Evolutionary conservation across 2,113 vertebrate species (phyloP).

Genomic region (Cynoglossus semilaevis): DNA sequence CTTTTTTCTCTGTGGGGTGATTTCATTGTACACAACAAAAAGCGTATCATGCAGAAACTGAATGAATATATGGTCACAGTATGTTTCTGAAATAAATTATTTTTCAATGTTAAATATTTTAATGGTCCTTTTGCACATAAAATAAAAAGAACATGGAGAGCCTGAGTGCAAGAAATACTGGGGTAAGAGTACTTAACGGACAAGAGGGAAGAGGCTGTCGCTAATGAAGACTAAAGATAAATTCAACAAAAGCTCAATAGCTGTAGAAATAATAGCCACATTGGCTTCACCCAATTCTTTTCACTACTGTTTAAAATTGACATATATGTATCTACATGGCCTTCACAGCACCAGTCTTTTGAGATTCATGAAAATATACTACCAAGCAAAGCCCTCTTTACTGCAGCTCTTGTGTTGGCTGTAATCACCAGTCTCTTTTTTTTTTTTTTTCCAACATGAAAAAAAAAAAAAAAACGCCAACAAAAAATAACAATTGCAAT

Average conservation of each 20-base stretch:
- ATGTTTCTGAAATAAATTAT: conserved; percentile 80
- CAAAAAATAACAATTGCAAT: too few species aligned
- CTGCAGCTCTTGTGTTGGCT: background rate
- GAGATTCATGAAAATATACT: background rate
- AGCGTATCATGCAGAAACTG: conserved; percentile 73
- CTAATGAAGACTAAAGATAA: too few species aligned
- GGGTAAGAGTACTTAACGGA: too few species aligned
- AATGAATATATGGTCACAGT: conserved; percentile 77
- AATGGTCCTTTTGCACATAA: conserved; percentile 12
- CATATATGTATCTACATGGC: background rate
- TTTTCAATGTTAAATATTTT: conserved; percentile 71
- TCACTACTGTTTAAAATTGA: too few species aligned
- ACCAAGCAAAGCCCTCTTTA: background rate
- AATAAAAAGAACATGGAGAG: background rate
- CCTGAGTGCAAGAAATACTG: background rate
- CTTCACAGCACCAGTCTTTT: background rate
- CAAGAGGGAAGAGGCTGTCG: too few species aligned
- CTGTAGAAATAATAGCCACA: background rate
- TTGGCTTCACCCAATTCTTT: background rate
- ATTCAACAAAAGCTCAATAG: background rate
- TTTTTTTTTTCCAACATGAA: too few species aligned
- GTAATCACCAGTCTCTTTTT: background rate
- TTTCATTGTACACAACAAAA: conserved; percentile 71
- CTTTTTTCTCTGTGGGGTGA: conserved; percentile 67
- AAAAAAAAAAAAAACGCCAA: too few species aligned